Conservation (phyloP, 2,113 vertebrate genomes). For the Axis porcinus region DNA sequence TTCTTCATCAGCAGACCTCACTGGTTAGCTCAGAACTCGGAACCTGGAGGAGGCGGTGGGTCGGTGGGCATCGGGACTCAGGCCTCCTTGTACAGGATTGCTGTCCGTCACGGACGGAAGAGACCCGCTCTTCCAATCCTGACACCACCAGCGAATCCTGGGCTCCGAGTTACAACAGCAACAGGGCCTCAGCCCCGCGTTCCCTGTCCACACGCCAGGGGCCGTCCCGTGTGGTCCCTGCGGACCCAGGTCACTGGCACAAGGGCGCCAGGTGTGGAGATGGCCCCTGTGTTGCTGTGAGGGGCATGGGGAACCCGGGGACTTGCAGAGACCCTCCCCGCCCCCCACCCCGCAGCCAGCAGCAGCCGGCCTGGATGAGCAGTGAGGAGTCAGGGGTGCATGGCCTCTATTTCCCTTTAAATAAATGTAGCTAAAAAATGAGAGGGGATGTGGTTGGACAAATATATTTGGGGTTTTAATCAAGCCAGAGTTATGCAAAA, state of each 20-base stretch:
- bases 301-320: neutral
- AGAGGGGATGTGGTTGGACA: neutral
- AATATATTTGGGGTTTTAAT: constrained; percentile 35
- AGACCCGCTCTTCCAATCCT: neutral
- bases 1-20: neutral
- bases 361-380: neutral
- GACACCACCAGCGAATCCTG: neutral
- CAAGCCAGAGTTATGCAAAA: neutral
- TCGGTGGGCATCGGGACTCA: fast-evolving
- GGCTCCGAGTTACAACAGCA: neutral
- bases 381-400: neutral
- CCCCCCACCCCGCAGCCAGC: neutral
- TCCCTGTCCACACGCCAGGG: fast-evolving
- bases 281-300: fast-evolving
- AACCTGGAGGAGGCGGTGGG: neutral
- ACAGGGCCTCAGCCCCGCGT: fast-evolving
- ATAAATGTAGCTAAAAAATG: constrained; percentile 18
- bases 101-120: neutral
- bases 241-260: fast-evolving
- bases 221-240: fast-evolving
- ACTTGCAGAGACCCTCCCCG: neutral
- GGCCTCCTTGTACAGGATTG: neutral
- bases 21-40: neutral
- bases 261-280: fast-evolving
- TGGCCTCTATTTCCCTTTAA: constrained; percentile 17